These are phyloP conservation scores for Meloidogyne hapla DNA, from an alignment of 1,140 invertebrate genomes.

Conservation along the genomic window DNA sequence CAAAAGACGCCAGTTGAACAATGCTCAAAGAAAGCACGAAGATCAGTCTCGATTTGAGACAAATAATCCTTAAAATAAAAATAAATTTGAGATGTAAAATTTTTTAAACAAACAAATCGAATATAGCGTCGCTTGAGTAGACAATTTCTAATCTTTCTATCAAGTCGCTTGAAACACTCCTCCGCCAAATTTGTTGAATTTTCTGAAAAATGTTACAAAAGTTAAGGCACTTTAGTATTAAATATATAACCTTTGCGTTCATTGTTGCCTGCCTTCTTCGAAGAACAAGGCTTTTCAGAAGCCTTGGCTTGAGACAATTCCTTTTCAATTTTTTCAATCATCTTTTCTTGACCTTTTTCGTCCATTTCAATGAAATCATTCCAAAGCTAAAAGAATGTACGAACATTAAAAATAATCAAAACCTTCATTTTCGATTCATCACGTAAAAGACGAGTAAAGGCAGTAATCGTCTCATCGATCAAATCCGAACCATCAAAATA, in stretches of 20 bases:
- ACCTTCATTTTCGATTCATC: constrained; percentile 59
- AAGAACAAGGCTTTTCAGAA: constrained; percentile 8
- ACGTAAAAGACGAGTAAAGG: constrained; percentile 54
- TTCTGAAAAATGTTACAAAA: constrained; percentile 41
- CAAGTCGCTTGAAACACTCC: constrained; percentile 54
- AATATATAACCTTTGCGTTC: constrained; percentile 23
- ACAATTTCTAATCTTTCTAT: constrained; percentile 36
- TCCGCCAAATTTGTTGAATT: constrained; percentile 51
- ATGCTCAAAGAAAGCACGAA: constrained; percentile 52
- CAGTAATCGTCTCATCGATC: constrained; percentile 49
- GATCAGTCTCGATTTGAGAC: constrained; percentile 41
- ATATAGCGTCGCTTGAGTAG: constrained; percentile 42
- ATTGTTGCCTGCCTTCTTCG: constrained; percentile 1
- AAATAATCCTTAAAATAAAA: constrained; percentile 47
- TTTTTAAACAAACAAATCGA: constrained; percentile 18
- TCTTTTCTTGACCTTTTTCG: constrained; percentile 46
- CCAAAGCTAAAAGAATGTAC: constrained; percentile 44
- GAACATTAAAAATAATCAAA: constrained; percentile 21
- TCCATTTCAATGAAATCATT: constrained; percentile 59
- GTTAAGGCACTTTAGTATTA: background rate
- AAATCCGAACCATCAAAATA: constrained; percentile 58
- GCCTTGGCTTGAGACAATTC: constrained; percentile 27
- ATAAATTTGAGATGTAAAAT: background rate
- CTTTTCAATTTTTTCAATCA: constrained; percentile 33
- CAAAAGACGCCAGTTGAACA: constrained; percentile 44